Evolutionary conservation across 1,140 invertebrate species (phyloP).

Genomic region (Pachypsylla venusta): DNA sequence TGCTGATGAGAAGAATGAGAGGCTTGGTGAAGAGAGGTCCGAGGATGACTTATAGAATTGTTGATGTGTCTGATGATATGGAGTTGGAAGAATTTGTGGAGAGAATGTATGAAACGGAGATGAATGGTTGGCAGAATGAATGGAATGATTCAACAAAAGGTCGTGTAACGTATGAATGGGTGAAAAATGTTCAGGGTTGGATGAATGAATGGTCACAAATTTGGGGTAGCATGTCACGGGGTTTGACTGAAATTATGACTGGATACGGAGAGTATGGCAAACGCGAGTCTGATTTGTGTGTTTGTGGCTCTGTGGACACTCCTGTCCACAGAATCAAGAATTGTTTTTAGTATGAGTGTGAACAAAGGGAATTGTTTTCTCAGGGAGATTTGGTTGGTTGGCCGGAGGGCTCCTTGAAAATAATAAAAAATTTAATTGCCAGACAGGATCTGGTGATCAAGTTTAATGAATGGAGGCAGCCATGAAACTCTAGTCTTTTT

Average conservation of each 20-base stretch:
- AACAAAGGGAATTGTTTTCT: no score
- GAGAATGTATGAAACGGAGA: not conserved
- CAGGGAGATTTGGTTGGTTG: no score
- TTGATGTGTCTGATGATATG: no score
- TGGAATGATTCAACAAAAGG: not conserved
- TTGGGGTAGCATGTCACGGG: not conserved
- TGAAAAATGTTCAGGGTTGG: not conserved
- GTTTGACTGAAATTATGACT: not conserved
- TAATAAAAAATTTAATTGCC: no score
- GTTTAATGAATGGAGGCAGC: no score
- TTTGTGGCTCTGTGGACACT: not conserved
- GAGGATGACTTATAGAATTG: no score
- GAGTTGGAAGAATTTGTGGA: not conserved
- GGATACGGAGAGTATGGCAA: conserved; percentile 6
- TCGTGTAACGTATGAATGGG: not conserved
- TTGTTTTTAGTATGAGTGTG: not conserved
- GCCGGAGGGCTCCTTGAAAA: no score
- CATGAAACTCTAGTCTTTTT: no score
- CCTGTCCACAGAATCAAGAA: not conserved
- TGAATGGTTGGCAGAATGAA: not conserved
- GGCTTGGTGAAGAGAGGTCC: no score
- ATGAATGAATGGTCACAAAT: not conserved
- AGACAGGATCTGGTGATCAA: no score
- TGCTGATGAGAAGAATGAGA: no score
- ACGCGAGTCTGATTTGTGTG: not conserved